A percentile compares a stretch with the other conserved stretches of the same genome.
These are phyloP conservation scores for Globicephala melas DNA, from an alignment of 2,113 vertebrate genomes.

Conservation along the genomic window DNA sequence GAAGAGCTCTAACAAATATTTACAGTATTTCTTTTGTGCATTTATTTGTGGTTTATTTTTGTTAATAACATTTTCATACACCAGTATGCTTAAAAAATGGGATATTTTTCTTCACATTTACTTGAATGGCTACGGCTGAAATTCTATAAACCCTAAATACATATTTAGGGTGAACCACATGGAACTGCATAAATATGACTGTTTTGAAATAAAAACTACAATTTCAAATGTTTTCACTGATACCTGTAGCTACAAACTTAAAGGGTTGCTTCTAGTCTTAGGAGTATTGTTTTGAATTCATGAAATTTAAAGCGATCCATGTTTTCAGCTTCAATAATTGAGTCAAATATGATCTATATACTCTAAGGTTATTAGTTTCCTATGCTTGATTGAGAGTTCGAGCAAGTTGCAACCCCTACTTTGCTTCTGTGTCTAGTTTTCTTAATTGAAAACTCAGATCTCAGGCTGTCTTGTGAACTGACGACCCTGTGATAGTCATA, in stretches of 20 bases:
- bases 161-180: background rate
- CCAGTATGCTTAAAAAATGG: background rate
- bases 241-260: background rate
- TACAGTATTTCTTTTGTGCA: background rate
- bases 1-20: background rate
- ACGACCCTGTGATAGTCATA: background rate
- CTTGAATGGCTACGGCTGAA: background rate
- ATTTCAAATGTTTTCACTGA: background rate
- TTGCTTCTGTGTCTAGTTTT: background rate
- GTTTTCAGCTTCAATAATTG: background rate
- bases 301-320: background rate
- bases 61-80: background rate
- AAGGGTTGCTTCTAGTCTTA: background rate
- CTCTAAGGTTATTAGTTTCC: background rate
- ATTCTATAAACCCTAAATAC: background rate
- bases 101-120: background rate
- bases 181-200: background rate
- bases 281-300: background rate
- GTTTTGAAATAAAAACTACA: background rate
- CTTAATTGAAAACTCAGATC: background rate
- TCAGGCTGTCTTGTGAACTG: background rate
- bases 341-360: background rate
- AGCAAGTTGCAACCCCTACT: background rate
- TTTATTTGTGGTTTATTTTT: background rate
- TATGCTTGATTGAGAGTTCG: background rate